Evolutionary conservation across 2,113 vertebrate species (phyloP).

Genomic region (Vanacampus margaritifer): DNA sequence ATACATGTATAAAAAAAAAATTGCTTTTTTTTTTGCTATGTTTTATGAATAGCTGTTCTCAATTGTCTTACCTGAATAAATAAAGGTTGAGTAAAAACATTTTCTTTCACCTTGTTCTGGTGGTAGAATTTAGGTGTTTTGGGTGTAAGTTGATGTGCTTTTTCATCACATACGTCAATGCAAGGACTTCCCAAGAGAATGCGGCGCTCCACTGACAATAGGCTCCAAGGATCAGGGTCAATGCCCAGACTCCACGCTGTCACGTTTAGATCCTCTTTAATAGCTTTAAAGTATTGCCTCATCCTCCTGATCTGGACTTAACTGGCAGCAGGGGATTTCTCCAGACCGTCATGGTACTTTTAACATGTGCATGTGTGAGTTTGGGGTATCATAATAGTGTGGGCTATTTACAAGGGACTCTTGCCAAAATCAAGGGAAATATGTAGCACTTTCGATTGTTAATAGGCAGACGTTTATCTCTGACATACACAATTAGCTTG

Average conservation of each 20-base stretch:
- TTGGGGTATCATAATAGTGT: slow-evolving; percentile 11
- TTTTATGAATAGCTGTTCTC: no score
- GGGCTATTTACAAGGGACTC: background rate
- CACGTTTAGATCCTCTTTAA: slow-evolving; percentile 63
- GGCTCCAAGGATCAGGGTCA: slow-evolving; percentile 51
- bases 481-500: background rate
- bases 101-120: slow-evolving; percentile 18
- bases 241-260: slow-evolving; percentile 40
- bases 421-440: background rate
- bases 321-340: slow-evolving; percentile 61
- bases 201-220: slow-evolving; percentile 38
- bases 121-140: slow-evolving; percentile 24
- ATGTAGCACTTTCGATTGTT: background rate
- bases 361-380: slow-evolving; percentile 29
- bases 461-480: background rate
- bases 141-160: slow-evolving; percentile 4
- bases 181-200: slow-evolving; percentile 29
- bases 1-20: no score
- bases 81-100: background rate
- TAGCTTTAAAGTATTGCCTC: slow-evolving; percentile 62
- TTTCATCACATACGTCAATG: slow-evolving; percentile 26
- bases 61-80: no score
- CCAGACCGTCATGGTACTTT: slow-evolving; percentile 37
- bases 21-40: no score
- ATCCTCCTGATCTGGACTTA: slow-evolving; percentile 64